Evolutionary conservation across 2,888 invertebrate genomes (phyloP), one percentile per base, ranked within the genome.

Genomic region (Cryptocheilus praepositus): DNA sequence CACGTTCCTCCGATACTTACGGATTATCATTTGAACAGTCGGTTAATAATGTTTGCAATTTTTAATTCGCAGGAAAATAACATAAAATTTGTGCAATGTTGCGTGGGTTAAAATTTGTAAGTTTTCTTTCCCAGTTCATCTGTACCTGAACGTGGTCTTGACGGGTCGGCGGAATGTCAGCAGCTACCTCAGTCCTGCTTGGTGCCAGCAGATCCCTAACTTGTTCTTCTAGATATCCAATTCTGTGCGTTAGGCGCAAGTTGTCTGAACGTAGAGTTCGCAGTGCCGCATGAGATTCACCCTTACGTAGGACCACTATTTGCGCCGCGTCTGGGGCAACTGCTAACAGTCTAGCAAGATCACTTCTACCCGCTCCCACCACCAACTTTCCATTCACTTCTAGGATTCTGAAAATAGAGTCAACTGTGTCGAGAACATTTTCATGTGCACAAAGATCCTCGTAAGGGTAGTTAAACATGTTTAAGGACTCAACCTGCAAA

Each of bases 221-320:
- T 89, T 96, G 96, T 85, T 96, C 96, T 88, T 97, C 96, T 66
- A 97, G 91, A 88, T 96, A 96, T 1, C 95, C 95, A 82, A 96
- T 96, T 77, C 96, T 91, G 88, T 96, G 96, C 15, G 95, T 95
- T 68, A 96, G 91, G 59, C 96, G 91, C 70, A 95, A 93, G 89
- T 96, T 96, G 89, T 96, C 96, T 21, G 94, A 91, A 81, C 93
- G 92, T 43, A 93, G 90, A 19, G 90, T 85, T 18, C 88, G 84
- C 22, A 88, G 70, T 0, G 85, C 81, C 3, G 85, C 83, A 15
- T 87, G 80, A 19, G 88, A 87, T 54, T 88, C 87, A 61, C 86
- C 85, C 69, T 86, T 86, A 61, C 92, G 86, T 79, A 92, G 90
- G 64, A 94, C 89, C 49, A 94, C 93, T 51, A 94, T 89, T 67